Evolutionary conservation across 2,888 invertebrate species (phyloP).

Genomic region (Chesias legatella): DNA sequence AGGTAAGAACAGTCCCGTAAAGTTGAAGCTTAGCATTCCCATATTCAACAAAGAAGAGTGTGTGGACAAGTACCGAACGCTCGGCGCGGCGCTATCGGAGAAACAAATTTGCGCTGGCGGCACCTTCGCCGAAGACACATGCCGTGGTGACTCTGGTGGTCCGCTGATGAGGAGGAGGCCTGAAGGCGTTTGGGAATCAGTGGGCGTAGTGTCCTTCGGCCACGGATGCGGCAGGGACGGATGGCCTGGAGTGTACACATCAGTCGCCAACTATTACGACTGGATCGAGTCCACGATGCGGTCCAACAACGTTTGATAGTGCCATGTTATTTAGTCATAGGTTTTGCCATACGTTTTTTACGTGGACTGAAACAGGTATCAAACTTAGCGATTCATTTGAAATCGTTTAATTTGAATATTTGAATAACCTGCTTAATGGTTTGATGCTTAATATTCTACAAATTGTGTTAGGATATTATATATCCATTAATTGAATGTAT

Average conservation of each 20-base stretch:
- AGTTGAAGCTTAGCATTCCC: constrained; percentile 82
- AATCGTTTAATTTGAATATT: too few relatives aligned
- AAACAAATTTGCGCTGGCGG: constrained; percentile 87
- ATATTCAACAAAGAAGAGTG: constrained; percentile 78
- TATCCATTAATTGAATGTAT: constrained; percentile 1
- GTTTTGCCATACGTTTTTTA: constrained; percentile 8
- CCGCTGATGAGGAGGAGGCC: constrained; percentile 83
- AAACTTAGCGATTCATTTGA: too few relatives aligned
- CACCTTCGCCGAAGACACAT: constrained; percentile 84
- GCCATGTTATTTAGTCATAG: not conserved
- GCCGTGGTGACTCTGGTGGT: constrained; percentile 88
- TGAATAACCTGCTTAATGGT: too few relatives aligned
- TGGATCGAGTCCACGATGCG: constrained; percentile 79
- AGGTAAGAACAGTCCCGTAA: constrained; percentile 79
- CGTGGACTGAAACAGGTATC: constrained; percentile 1
- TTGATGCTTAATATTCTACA: not conserved
- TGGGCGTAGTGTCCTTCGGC: constrained; percentile 86
- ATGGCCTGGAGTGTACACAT: constrained; percentile 85
- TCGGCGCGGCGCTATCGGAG: constrained; percentile 70
- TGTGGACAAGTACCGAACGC: constrained; percentile 63
- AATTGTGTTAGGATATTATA: not conserved
- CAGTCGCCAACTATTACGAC: constrained; percentile 78
- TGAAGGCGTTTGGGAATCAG: constrained; percentile 76
- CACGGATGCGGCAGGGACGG: constrained; percentile 83
- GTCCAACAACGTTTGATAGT: constrained; percentile 44